Base-by-base conservation (phyloP, 2,888 invertebrate species). In the Leucoptera coffeella region DNA sequence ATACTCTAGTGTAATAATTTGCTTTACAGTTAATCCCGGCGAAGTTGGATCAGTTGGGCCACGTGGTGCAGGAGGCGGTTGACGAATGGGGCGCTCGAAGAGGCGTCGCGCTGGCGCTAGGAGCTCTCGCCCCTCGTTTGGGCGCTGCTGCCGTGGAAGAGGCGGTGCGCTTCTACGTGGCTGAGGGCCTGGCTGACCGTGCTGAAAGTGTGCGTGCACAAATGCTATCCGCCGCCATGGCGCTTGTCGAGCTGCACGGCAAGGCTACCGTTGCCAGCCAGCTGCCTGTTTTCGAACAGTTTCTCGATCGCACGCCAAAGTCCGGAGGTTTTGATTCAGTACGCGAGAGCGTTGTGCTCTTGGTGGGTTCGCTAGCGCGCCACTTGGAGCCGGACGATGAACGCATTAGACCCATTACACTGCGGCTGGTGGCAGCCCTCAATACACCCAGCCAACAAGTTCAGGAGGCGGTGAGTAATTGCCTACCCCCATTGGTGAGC, bases 391-490 rank as follows among this genome's bases (percentile, higher is more conserved):
- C 89, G 34, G 83, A 83, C 35, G 94, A 96, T 62, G 77, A 82
- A 3, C 75, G 92, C 44, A 85, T 96, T 39, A 86, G 88, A 47
- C 94, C 96, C n/a, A 97, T 99, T 43, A 85, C 97, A 6, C 79
- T 82, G 40, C 78, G 95, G 31, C 73, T 99, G 23, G 80, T 99
- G 27, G 82, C 89, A 26, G 90, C 96, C 1, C 73, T 99, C 4
- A 88, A 89, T 17, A 99, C 97, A 20, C 99, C 99, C 8, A 95
- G 96, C 20, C 95, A 97, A 52, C 90, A 91, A 73, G 94, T 97
- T 0, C 97, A 99, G 75, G 94, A 95, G 60, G 90, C 97, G 0
- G 96, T 97, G 0, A 90, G 95, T 23, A 91, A 93, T 56, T 99
- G 97, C 49, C 69, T 99, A 33, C 94, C 96, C 0, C 89, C 91